A percentile compares a stretch with the other conserved stretches of the same genome.
phyloP scores from a whole-genome alignment of 2,797 vertebrate species.

The Novumbra hubbsi region DNA sequence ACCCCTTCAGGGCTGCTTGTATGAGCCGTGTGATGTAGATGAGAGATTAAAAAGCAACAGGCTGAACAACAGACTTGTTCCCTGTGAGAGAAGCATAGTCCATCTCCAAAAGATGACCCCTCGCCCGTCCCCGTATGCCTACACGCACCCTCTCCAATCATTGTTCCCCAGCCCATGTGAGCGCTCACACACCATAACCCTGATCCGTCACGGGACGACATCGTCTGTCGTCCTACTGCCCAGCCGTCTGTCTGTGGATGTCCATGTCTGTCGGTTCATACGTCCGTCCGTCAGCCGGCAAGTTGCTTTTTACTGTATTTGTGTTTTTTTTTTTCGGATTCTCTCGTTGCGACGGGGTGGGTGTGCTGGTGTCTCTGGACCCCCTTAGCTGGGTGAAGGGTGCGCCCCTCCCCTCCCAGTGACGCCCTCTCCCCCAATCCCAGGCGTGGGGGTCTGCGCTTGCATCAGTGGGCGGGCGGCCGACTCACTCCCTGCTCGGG shows the following conservation, averaged over 20 bases:
- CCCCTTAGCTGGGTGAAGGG: neutral
- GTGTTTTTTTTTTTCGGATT: constrained; percentile 21
- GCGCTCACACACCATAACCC: constrained; percentile 21
- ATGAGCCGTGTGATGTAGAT: neutral
- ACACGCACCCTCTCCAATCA: neutral
- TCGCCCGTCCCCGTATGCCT: neutral
- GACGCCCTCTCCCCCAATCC: constrained; percentile 35
- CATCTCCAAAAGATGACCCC: constrained; percentile 7
- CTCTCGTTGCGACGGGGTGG: constrained; percentile 32
- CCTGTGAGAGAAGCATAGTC: constrained; percentile 14
- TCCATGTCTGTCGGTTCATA: constrained; percentile 18
- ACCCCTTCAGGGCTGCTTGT: constrained; percentile 4
- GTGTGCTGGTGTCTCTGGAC: constrained; percentile 32
- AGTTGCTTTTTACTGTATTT: constrained; percentile 22
- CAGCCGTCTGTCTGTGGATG: constrained; percentile 5
- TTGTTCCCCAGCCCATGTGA: constrained; percentile 9
- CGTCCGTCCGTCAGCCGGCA: constrained; percentile 25
- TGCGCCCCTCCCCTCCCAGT: constrained; percentile 20
- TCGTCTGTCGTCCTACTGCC: constrained; percentile 6
- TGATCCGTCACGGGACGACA: constrained; percentile 19
- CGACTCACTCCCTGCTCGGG: constrained; percentile 47
- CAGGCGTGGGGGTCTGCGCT: constrained; percentile 42
- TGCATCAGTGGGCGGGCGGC: constrained; percentile 49
- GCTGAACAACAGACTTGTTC: constrained; percentile 19
- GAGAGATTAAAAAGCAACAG: constrained; percentile 5